Conservation (phyloP, 1,140 invertebrate species). For the Ips nitidus region DNA sequence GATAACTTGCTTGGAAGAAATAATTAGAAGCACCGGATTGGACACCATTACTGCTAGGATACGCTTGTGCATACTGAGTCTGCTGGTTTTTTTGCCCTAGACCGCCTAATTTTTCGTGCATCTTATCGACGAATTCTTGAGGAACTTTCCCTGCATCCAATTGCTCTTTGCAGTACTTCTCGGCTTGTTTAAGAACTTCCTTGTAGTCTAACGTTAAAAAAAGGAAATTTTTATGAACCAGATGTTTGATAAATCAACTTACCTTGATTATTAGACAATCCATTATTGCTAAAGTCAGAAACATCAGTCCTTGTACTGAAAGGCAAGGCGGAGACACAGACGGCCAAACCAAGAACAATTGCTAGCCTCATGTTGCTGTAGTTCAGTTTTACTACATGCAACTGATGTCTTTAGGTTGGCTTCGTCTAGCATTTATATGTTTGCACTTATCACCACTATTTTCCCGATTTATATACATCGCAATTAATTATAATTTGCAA, state of each 20-base stretch:
- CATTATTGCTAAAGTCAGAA: too few relatives aligned
- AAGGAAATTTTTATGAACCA: too few relatives aligned
- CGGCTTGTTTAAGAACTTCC: neutral
- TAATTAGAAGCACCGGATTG: too few relatives aligned
- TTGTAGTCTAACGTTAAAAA: too few relatives aligned
- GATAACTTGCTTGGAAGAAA: too few relatives aligned
- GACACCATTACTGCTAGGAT: too few relatives aligned
- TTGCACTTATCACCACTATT: neutral
- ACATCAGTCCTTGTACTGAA: neutral
- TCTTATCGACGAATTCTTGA: slow-evolving; percentile 1
- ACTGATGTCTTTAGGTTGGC: slow-evolving; percentile 14
- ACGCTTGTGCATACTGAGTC: too few relatives aligned
- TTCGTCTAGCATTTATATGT: slow-evolving; percentile 3
- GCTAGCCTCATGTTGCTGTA: slow-evolving; percentile 18
- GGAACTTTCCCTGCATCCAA: neutral
- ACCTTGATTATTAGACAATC: too few relatives aligned
- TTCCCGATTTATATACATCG: neutral
- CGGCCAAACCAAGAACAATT: slow-evolving; percentile 22
- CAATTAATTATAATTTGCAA: neutral
- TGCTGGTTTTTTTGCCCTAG: too few relatives aligned
- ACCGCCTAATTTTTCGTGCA: slow-evolving; percentile 12
- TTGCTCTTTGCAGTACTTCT: slow-evolving; percentile 5
- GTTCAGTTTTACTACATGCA: neutral
- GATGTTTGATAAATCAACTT: too few relatives aligned
- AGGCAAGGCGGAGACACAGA: slow-evolving; percentile 5